These are phyloP conservation scores for Notarius lentiginosus DNA, from an alignment of 2,113 vertebrate genomes.

Conservation along the genomic window DNA sequence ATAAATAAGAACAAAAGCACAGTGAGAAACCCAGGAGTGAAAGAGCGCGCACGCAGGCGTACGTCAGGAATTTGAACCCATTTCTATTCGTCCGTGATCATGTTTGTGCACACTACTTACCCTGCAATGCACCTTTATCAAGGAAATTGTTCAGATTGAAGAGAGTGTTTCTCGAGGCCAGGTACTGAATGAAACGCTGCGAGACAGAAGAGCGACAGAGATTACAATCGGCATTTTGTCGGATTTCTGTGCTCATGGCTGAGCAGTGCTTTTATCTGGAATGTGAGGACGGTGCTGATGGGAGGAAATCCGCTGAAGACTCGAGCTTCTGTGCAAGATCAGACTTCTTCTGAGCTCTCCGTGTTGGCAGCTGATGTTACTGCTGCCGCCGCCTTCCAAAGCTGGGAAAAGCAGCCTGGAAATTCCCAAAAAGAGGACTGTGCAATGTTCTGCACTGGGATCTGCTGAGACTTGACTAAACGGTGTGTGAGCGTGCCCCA, in stretches of 20 bases:
- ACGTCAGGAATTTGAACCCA: background rate
- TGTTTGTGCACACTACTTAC: slow-evolving; percentile 62
- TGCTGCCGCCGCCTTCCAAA: background rate
- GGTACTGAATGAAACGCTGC: slow-evolving; percentile 92
- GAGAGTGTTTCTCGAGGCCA: slow-evolving; percentile 90
- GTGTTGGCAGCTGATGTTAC: background rate
- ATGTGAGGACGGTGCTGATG: background rate
- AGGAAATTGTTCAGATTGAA: slow-evolving; percentile 97
- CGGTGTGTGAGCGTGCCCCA: background rate
- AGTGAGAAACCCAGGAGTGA: background rate
- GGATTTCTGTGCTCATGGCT: background rate
- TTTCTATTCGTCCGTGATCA: background rate
- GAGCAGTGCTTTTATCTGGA: background rate
- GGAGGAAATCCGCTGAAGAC: slow-evolving; percentile 6
- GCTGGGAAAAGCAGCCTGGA: slow-evolving; percentile 22
- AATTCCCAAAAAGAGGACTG: slow-evolving; percentile 38
- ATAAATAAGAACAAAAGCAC: slow-evolving; percentile 7
- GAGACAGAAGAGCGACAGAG: slow-evolving; percentile 19
- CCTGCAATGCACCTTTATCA: slow-evolving; percentile 92
- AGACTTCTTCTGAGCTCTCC: slow-evolving; percentile 16
- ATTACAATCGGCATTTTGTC: slow-evolving; percentile 12
- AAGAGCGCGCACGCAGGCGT: background rate
- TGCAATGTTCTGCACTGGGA: background rate
- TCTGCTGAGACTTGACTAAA: slow-evolving; percentile 22
- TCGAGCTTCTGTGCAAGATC: slow-evolving; percentile 17